Conservation (phyloP, 2,888 invertebrate genomes). For the Geophilus truncorum region DNA sequence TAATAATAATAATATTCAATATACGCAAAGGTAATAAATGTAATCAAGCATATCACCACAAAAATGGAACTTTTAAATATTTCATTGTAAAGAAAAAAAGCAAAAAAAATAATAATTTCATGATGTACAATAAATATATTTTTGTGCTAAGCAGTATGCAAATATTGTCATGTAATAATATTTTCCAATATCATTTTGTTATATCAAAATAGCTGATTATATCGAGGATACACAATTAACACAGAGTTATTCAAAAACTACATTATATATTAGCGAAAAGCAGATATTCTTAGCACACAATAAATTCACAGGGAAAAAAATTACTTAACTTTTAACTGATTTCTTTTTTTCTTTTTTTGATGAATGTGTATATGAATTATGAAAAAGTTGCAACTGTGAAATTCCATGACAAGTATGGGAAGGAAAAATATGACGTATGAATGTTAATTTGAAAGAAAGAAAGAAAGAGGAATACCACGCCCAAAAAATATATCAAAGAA, state of each 20-base stretch:
- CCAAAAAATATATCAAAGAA: neutral
- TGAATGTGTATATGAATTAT: neutral
- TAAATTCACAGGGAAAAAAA: neutral
- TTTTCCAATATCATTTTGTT: slow-evolving; percentile 1
- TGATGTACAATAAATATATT: neutral
- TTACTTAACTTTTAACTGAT: neutral
- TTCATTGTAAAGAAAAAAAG: neutral
- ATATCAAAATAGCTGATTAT: slow-evolving; percentile 16
- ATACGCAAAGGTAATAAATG: too few species aligned
- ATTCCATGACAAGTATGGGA: neutral
- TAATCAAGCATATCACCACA: neutral
- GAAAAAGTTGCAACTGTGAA: neutral
- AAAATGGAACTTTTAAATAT: neutral
- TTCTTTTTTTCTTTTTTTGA: neutral
- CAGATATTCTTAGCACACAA: slow-evolving; percentile 3
- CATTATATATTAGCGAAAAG: neutral
- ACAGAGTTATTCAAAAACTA: neutral
- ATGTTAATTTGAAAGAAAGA: neutral
- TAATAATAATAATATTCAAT: neutral
- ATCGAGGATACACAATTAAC: slow-evolving; percentile 6
- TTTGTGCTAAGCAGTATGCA: neutral
- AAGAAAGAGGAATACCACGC: neutral
- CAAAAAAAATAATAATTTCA: too few species aligned
- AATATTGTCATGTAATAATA: neutral
- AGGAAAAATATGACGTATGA: neutral